Conservation (phyloP, 1,140 invertebrate genomes). For the Doryteuthis pealeii region DNA sequence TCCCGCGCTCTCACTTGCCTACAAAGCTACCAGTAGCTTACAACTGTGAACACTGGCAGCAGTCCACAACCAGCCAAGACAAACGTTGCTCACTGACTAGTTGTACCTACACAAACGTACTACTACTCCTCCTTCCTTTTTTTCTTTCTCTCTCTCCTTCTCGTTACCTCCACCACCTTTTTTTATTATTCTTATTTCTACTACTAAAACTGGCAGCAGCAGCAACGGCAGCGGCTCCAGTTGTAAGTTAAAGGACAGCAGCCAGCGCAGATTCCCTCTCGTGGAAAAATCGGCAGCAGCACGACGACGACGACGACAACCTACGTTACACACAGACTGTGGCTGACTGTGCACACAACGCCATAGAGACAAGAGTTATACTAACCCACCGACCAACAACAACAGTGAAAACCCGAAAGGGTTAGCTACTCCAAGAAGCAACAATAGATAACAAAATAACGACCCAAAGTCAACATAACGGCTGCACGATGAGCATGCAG, state of each 20-base stretch:
- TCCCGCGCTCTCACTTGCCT: background rate
- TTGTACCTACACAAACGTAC: too few species aligned
- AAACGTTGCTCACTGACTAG: too few species aligned
- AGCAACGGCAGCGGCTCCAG: background rate
- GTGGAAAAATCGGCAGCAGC: background rate
- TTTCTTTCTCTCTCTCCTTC: too few species aligned
- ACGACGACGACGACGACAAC: background rate
- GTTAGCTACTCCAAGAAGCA: too few species aligned
- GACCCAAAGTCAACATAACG: background rate
- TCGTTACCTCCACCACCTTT: too few species aligned
- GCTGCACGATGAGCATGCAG: background rate
- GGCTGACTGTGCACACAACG: background rate
- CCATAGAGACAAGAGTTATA: background rate
- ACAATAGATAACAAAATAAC: slow-evolving; percentile 7
- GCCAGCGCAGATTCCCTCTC: too few species aligned
- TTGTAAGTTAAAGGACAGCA: background rate
- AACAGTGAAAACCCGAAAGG: background rate
- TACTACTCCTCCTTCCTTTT: too few species aligned
- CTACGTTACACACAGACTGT: background rate
- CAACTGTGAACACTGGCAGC: background rate
- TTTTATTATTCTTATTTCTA: too few species aligned
- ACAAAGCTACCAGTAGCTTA: background rate
- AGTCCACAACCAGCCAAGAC: background rate
- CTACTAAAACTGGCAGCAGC: background rate
- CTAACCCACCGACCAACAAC: background rate